Conservation (phyloP, 2,888 invertebrate genomes). For the Cheilosia vulpina region DNA sequence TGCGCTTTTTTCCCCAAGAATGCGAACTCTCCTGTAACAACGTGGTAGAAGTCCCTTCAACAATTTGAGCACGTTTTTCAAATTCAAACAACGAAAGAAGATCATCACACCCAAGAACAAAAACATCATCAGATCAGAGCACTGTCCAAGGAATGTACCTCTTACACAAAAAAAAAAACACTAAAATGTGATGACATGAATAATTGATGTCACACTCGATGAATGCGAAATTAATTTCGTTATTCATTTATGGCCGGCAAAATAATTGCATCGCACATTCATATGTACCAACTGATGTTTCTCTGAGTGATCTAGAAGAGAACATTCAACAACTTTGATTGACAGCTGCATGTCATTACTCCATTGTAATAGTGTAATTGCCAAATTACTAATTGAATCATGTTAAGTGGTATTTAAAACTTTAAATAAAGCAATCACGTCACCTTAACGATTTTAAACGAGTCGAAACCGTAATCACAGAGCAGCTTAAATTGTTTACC, state of each 20-base stretch:
- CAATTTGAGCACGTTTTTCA: neutral
- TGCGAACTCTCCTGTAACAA: too few species aligned
- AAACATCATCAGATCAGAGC: slow-evolving; percentile 7
- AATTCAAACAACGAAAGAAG: slow-evolving; percentile 13
- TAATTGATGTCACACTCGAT: slow-evolving; percentile 58
- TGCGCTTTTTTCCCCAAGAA: too few species aligned
- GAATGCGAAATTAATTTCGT: slow-evolving; percentile 36
- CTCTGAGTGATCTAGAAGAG: slow-evolving; percentile 9
- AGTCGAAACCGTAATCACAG: slow-evolving; percentile 2
- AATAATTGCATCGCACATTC: slow-evolving; percentile 24
- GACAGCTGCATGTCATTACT: slow-evolving; percentile 12
- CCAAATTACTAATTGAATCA: slow-evolving; percentile 28
- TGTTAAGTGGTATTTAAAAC: slow-evolving; percentile 22
- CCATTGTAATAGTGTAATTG: slow-evolving; percentile 11
- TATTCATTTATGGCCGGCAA: slow-evolving; percentile 19
- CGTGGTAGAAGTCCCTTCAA: too few species aligned
- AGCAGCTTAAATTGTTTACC: slow-evolving; percentile 27
- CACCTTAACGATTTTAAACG: slow-evolving; percentile 33
- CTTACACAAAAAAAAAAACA: slow-evolving; percentile 3
- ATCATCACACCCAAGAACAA: neutral
- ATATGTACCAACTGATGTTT: neutral
- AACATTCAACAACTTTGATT: neutral
- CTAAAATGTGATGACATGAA: slow-evolving; percentile 51
- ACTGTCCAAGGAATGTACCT: slow-evolving; percentile 14
- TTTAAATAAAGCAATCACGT: slow-evolving; percentile 42